phyloP scores from a whole-genome alignment of 2,888 invertebrate species.

The Pilophorus perplexus region DNA sequence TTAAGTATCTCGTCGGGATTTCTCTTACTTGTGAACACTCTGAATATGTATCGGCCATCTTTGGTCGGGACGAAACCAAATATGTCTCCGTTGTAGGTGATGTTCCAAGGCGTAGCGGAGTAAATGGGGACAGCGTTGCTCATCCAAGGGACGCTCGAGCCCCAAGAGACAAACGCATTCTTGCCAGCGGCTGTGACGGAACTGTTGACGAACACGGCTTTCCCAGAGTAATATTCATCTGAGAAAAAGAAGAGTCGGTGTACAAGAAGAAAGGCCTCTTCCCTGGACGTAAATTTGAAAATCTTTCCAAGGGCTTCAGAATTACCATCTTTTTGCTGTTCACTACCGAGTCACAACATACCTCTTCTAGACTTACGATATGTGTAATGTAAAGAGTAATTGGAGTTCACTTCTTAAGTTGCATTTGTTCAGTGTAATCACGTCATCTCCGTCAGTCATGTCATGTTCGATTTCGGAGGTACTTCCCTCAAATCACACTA shows the following conservation, averaged over 20 bases:
- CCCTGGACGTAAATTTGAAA: too few species aligned
- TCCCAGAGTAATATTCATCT: conserved; percentile 38
- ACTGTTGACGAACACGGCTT: conserved; percentile 30
- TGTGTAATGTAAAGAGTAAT: neutral
- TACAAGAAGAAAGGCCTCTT: too few species aligned
- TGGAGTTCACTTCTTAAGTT: neutral
- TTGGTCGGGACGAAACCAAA: conserved; percentile 38
- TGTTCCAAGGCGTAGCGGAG: conserved; percentile 34
- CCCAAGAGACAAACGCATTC: conserved; percentile 42
- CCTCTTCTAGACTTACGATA: too few species aligned
- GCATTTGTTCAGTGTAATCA: neutral
- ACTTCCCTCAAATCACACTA: neutral
- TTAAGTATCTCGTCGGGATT: too few species aligned
- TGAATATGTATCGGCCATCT: conserved; percentile 31
- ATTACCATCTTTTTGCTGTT: too few species aligned
- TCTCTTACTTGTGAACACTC: conserved; percentile 38
- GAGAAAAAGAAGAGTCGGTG: neutral
- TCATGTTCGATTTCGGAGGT: neutral
- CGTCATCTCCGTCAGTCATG: neutral
- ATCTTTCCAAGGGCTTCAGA: too few species aligned
- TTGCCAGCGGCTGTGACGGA: neutral
- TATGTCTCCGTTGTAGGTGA: conserved; percentile 40
- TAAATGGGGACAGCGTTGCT: conserved; percentile 40
- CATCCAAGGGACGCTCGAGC: conserved; percentile 37
- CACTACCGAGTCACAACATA: too few species aligned